phyloP scores from a whole-genome alignment of 1,140 invertebrate genomes.

The Ceratina japonica region DNA sequence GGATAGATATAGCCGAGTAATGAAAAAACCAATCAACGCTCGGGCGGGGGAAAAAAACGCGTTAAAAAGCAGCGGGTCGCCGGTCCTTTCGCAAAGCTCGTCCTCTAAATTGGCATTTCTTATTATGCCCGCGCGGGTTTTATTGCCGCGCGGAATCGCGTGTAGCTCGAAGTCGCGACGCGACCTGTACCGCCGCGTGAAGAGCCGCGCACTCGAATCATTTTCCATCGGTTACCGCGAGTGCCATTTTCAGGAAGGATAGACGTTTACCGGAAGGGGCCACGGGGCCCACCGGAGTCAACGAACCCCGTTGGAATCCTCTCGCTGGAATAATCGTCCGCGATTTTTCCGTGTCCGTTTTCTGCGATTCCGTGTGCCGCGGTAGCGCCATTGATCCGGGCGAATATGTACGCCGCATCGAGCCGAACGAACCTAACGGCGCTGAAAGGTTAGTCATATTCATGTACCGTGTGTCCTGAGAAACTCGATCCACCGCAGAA shows the following conservation, averaged over 20 bases:
- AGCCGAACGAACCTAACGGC: constrained; percentile 33
- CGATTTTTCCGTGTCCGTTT: constrained; percentile 35
- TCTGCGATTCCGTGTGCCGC: constrained; percentile 33
- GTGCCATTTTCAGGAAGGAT: not conserved
- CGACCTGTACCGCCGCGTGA: too few relatives aligned
- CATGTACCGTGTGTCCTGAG: constrained; percentile 14
- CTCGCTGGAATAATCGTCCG: constrained; percentile 16
- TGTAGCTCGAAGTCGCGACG: not conserved
- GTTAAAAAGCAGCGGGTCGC: not conserved
- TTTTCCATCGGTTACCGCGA: constrained; percentile 11
- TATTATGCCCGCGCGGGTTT: not conserved
- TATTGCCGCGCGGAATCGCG: not conserved
- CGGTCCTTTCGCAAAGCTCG: not conserved
- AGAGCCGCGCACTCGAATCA: constrained; percentile 10
- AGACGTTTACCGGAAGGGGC: constrained; percentile 17
- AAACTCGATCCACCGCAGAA: not conserved
- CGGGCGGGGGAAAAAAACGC: too few relatives aligned
- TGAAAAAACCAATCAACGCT: not conserved
- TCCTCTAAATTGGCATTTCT: not conserved
- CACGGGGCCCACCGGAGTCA: not conserved
- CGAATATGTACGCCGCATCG: constrained; percentile 16
- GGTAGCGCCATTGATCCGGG: constrained; percentile 49
- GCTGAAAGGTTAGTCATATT: constrained; percentile 45
- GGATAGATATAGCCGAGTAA: too few relatives aligned
- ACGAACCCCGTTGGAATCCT: constrained; percentile 18